Evolutionary conservation across 1,140 invertebrate genomes (phyloP).

Genomic region (Lamellibrachia luymesi): DNA sequence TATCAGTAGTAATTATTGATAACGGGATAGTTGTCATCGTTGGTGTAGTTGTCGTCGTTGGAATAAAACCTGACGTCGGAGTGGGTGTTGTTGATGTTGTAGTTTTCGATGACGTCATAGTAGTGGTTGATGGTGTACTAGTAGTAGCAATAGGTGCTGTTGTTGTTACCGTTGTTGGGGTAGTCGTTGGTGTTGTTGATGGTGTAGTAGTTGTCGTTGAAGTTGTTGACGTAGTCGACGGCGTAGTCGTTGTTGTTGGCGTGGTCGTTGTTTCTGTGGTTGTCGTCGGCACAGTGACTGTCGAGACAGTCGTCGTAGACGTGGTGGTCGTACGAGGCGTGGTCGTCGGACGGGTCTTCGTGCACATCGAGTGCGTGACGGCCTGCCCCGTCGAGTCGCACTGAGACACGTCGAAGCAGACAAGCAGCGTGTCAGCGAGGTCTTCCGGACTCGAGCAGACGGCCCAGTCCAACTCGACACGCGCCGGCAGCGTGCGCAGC

Average conservation of each 20-base stretch:
- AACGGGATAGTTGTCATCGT: background rate
- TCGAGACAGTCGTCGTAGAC: background rate
- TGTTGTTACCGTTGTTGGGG: background rate
- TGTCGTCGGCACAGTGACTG: background rate
- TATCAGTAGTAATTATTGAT: no score
- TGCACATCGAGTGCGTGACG: background rate
- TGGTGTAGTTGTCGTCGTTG: background rate
- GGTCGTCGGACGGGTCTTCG: background rate
- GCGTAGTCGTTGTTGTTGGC: background rate
- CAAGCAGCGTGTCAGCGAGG: background rate
- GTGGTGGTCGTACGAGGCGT: background rate
- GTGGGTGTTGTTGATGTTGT: background rate
- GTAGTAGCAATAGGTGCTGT: background rate
- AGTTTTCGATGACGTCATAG: background rate
- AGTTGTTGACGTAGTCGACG: background rate
- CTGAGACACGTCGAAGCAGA: constrained; percentile 10
- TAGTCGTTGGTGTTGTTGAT: background rate
- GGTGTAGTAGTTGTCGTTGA: background rate
- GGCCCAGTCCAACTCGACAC: constrained; percentile 2
- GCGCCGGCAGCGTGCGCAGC: background rate
- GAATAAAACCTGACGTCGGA: background rate
- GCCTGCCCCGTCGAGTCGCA: background rate
- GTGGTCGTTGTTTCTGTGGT: constrained; percentile 13
- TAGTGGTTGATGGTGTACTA: constrained; percentile 6
- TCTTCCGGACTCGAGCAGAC: background rate